Conservation (phyloP, 1,140 invertebrate genomes). For the Anastatus disparis region DNA sequence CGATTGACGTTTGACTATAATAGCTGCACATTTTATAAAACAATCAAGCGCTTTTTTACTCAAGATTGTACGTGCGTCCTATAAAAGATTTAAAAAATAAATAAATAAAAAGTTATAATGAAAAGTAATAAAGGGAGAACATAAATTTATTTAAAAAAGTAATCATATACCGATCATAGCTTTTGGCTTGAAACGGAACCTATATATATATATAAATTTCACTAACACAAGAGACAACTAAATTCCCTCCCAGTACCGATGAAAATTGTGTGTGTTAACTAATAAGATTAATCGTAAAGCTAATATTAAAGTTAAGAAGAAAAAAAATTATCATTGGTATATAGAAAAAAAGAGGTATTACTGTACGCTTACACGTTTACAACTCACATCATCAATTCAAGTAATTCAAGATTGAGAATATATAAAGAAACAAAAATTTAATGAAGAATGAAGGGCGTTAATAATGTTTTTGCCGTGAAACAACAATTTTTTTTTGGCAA, state of each 20-base stretch:
- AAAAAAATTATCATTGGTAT: conserved; percentile 60
- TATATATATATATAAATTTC: conserved; percentile 42
- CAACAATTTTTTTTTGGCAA: conserved; percentile 1
- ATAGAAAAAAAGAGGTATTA: conserved; percentile 42
- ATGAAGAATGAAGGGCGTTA: conserved; percentile 2
- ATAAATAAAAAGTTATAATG: not conserved
- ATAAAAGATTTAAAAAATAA: not conserved
- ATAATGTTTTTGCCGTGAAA: not conserved
- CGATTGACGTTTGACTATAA: too few species aligned
- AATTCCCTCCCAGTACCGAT: conserved; percentile 65
- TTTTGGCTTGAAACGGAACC: conserved; percentile 31
- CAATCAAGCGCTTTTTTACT: conserved; percentile 5
- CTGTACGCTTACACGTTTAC: conserved; percentile 51
- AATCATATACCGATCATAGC: conserved; percentile 5
- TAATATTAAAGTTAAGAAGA: conserved; percentile 60
- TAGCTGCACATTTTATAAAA: not conserved
- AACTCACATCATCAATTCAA: conserved; percentile 11
- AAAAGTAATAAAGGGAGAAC: not conserved
- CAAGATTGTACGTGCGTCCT: not conserved
- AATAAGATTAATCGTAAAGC: conserved; percentile 59
- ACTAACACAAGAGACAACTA: conserved; percentile 56
- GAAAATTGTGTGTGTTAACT: conserved; percentile 63
- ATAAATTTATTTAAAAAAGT: not conserved
- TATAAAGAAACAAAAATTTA: not conserved
- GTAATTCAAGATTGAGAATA: not conserved